Conservation (phyloP, 2,797 vertebrate genomes). For the Ptychobarbus kaznakovi region DNA sequence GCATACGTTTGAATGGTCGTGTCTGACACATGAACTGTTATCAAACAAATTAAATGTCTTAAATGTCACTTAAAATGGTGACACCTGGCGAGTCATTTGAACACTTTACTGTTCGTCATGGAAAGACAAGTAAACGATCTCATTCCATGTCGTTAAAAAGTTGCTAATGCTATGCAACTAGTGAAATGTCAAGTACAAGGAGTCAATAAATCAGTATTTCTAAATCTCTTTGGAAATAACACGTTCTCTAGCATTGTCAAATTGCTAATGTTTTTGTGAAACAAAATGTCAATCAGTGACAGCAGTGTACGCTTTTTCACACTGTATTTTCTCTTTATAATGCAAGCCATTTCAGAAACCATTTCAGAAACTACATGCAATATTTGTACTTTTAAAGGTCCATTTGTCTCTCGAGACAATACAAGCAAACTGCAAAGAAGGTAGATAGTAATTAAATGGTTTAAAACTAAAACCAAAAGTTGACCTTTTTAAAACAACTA, state of each 20-base stretch:
- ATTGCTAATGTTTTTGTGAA: conserved; percentile 19
- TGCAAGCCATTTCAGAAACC: background rate
- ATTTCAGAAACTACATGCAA: background rate
- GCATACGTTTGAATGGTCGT: background rate
- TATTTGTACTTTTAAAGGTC: background rate
- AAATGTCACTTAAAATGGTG: background rate
- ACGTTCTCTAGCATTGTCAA: background rate
- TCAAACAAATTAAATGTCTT: conserved; percentile 7
- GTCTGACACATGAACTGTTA: background rate
- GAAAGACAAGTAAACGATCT: background rate
- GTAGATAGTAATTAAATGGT: background rate
- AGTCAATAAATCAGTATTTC: conserved; percentile 8
- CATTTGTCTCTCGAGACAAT: background rate
- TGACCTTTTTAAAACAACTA: background rate
- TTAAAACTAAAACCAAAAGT: background rate
- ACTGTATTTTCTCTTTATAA: background rate
- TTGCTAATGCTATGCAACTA: conserved; percentile 3
- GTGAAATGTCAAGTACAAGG: background rate
- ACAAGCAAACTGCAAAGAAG: background rate
- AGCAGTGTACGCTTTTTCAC: background rate
- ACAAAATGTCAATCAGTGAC: background rate
- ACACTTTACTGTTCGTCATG: background rate
- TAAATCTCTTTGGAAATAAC: background rate
- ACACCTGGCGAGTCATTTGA: background rate
- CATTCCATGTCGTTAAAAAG: background rate